These are phyloP conservation scores for Mus pahari DNA, from an alignment of 2,113 vertebrate genomes.

Conservation along the genomic window DNA sequence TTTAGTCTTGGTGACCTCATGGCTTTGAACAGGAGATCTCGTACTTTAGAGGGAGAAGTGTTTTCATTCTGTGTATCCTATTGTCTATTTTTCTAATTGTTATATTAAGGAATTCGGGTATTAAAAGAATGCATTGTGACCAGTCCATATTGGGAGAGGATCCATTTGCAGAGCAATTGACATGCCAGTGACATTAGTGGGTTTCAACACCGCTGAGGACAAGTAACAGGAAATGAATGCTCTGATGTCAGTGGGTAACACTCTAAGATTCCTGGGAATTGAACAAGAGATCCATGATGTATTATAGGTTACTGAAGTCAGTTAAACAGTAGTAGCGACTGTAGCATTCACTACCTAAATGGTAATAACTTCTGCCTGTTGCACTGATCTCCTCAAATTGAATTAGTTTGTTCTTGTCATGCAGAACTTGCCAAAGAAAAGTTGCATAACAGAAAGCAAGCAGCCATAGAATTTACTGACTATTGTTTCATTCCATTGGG, in stretches of 20 bases:
- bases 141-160: slow-evolving; percentile 17
- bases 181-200: background rate
- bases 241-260: slow-evolving; percentile 72
- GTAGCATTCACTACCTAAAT: slow-evolving; percentile 82
- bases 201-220: background rate
- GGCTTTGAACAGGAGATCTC: background rate
- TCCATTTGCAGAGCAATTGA: background rate
- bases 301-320: slow-evolving; percentile 77
- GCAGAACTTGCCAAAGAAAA: slow-evolving; percentile 79
- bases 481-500: slow-evolving; percentile 44
- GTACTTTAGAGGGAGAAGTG: background rate
- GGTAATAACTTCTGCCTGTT: slow-evolving; percentile 80
- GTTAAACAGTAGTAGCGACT: slow-evolving; percentile 74
- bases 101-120: background rate
- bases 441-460: slow-evolving; percentile 79
- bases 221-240: background rate
- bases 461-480: slow-evolving; percentile 73
- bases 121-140: background rate
- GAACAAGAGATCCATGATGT: slow-evolving; percentile 78
- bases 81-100: background rate
- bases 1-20: background rate
- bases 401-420: slow-evolving; percentile 72
- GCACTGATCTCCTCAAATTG: slow-evolving; percentile 79
- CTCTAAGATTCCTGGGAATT: slow-evolving; percentile 81
- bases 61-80: background rate